Conservation (phyloP, 2,888 invertebrate genomes). For the Microplitis manilae region DNA sequence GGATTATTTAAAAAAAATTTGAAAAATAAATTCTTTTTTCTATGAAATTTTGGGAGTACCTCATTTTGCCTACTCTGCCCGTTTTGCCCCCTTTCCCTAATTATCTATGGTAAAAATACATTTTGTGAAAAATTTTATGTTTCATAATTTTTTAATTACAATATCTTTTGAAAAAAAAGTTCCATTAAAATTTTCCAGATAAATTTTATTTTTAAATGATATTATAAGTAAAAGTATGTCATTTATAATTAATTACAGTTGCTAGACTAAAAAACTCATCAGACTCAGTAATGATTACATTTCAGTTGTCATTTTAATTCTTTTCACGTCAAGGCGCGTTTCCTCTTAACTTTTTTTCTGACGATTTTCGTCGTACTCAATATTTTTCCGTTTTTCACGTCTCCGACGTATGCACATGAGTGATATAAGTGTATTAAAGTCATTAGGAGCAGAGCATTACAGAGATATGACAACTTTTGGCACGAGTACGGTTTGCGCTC, state of each 20-base stretch:
- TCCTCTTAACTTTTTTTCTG: neutral
- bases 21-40: too few relatives aligned
- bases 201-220: too few relatives aligned
- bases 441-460: neutral
- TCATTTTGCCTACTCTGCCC: too few relatives aligned
- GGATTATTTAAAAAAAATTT: too few relatives aligned
- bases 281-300: constrained; percentile 1
- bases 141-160: too few relatives aligned
- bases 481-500: constrained; percentile 61
- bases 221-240: neutral
- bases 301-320: neutral
- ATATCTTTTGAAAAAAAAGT: too few relatives aligned
- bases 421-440: constrained; percentile 7
- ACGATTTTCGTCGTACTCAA: neutral
- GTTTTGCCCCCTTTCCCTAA: too few relatives aligned
- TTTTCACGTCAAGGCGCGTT: neutral
- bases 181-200: too few relatives aligned
- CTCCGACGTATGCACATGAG: neutral
- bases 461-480: constrained; percentile 60
- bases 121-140: too few relatives aligned
- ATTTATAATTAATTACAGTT: constrained; percentile 18
- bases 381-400: neutral
- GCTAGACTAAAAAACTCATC: constrained; percentile 22
- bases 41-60: too few relatives aligned
- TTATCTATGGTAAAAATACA: too few relatives aligned